These are phyloP conservation scores for Myanophis thanlyinensis DNA, from an alignment of 2,113 vertebrate genomes.

Conservation along the genomic window DNA sequence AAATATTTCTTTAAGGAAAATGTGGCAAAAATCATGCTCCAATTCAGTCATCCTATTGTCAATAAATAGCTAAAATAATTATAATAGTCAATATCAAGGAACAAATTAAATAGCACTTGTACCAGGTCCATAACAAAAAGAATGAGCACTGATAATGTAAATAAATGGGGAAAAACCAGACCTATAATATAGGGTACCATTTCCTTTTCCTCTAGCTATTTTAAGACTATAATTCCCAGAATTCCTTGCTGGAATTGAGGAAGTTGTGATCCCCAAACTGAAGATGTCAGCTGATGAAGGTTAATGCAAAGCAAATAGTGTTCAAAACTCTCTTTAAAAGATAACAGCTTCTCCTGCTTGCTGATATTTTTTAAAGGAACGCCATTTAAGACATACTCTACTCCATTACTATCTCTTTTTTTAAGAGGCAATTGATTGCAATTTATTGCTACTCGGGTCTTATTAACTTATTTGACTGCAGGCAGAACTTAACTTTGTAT, in stretches of 20 bases:
- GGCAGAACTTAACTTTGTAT: neutral
- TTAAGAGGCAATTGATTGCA: neutral
- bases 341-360: neutral
- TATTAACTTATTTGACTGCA: neutral
- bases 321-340: neutral
- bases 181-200: neutral
- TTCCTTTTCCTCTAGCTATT: neutral
- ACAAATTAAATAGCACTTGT: slow-evolving; percentile 47
- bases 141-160: neutral
- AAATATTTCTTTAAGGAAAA: slow-evolving; percentile 57
- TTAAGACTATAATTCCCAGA: neutral
- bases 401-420: neutral
- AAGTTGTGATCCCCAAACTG: neutral
- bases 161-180: slow-evolving; percentile 11
- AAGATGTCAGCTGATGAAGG: neutral
- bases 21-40: slow-evolving; percentile 36
- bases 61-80: slow-evolving; percentile 68
- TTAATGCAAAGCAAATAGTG: neutral
- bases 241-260: neutral
- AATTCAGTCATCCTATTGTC: slow-evolving; percentile 47
- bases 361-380: neutral
- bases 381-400: neutral
- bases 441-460: neutral
- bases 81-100: slow-evolving; percentile 53
- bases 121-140: slow-evolving; percentile 20